Conservation (phyloP, 2,888 invertebrate species). For the Yponomeuta evonymella region DNA sequence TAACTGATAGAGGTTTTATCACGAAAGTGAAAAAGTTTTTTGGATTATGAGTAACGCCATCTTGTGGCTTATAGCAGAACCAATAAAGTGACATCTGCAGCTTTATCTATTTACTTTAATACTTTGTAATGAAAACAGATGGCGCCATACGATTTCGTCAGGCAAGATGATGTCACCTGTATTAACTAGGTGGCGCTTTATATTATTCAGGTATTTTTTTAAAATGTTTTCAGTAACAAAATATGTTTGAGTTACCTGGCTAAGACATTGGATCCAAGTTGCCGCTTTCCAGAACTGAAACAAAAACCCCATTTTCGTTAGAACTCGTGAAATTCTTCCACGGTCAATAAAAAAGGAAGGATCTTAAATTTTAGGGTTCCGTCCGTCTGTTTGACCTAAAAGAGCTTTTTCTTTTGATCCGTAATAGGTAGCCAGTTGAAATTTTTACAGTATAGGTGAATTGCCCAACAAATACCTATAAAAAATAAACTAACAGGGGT, state of each 20-base stretch:
- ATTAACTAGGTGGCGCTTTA: conserved; percentile 14
- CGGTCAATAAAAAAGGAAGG: too few species aligned
- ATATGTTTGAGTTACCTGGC: conserved; percentile 79
- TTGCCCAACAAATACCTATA: too few species aligned
- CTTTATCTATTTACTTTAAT: conserved; percentile 1
- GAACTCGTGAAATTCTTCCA: too few species aligned
- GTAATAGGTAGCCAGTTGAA: too few species aligned
- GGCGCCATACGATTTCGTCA: conserved; percentile 32
- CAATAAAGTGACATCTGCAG: conserved; percentile 1
- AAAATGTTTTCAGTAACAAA: not conserved
- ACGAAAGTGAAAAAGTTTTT: not conserved
- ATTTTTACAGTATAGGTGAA: too few species aligned
- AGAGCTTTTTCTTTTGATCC: too few species aligned
- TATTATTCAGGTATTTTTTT: not conserved
- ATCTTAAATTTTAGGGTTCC: too few species aligned
- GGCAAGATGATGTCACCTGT: not conserved
- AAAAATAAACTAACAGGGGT: too few species aligned
- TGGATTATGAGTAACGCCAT: conserved; percentile 31
- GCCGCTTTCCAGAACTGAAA: conserved; percentile 87
- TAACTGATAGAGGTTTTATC: too few species aligned
- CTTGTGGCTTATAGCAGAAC: conserved; percentile 25
- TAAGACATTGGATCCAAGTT: conserved; percentile 90
- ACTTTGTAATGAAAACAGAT: conserved; percentile 33
- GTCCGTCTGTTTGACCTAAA: too few species aligned
- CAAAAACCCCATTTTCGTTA: conserved; percentile 22